Evolutionary conservation across 2,888 invertebrate genomes (phyloP).

Genomic region (Thymelicus sylvestris): DNA sequence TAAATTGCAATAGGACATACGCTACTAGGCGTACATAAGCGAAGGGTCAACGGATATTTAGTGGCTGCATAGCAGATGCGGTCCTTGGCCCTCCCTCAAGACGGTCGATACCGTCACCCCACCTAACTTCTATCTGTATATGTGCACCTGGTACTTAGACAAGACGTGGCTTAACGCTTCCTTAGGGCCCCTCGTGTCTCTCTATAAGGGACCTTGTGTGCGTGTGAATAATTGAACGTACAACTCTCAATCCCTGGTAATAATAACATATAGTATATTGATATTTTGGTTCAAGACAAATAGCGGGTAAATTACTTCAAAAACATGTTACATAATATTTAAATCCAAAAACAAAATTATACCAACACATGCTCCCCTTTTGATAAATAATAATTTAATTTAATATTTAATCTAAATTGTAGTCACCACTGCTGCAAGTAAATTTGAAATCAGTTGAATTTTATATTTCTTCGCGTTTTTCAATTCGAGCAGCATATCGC

Average conservation of each 20-base stretch:
- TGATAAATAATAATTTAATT: too few species aligned
- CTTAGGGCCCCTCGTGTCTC: conserved; percentile 28
- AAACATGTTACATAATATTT: too few species aligned
- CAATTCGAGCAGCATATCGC: too few species aligned
- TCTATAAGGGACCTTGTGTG: conserved; percentile 11
- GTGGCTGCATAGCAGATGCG: conserved; percentile 82
- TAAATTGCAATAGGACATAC: conserved; percentile 67
- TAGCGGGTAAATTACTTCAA: too few species aligned
- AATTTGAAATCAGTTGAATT: too few species aligned
- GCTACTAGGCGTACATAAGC: conserved; percentile 65
- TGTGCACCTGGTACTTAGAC: conserved; percentile 78
- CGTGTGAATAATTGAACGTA: conserved; percentile 9
- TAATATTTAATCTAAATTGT: too few species aligned
- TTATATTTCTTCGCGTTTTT: too few species aligned
- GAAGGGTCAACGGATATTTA: conserved; percentile 82
- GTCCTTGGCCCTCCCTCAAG: conserved; percentile 81
- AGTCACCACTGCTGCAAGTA: too few species aligned
- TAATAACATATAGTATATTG: too few species aligned
- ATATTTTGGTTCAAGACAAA: too few species aligned
- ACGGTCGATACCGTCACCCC: conserved; percentile 84
- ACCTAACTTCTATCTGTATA: conserved; percentile 74
- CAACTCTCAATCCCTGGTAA: neutral
- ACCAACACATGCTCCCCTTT: too few species aligned
- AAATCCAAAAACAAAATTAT: too few species aligned
- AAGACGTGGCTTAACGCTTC: conserved; percentile 37